These are phyloP conservation scores for Gonatopus flavifemur DNA, from an alignment of 1,140 invertebrate genomes.

Conservation along the genomic window DNA sequence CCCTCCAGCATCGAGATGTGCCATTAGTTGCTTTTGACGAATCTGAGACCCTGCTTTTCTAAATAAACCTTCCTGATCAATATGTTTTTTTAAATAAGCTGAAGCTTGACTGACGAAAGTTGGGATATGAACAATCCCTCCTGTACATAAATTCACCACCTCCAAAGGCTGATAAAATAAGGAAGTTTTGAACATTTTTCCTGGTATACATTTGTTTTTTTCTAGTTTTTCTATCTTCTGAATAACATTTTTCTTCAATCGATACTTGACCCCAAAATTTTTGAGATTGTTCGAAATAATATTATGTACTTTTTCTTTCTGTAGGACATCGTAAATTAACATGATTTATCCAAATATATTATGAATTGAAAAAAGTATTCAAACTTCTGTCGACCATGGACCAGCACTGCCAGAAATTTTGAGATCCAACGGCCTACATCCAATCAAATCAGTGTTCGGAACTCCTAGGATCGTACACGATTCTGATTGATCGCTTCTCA, in stretches of 20 bases:
- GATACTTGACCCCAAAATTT: slow-evolving; percentile 66
- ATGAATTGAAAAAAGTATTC: too few species aligned
- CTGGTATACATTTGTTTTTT: slow-evolving; percentile 31
- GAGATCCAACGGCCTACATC: too few species aligned
- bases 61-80: slow-evolving; percentile 78
- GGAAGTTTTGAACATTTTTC: slow-evolving; percentile 65
- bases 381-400: too few species aligned
- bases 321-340: slow-evolving; percentile 67
- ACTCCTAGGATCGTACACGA: too few species aligned
- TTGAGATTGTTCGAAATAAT: slow-evolving; percentile 64
- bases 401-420: too few species aligned
- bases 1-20: slow-evolving; percentile 67
- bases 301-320: slow-evolving; percentile 66
- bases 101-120: slow-evolving; percentile 74
- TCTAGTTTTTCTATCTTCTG: slow-evolving; percentile 52
- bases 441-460: too few species aligned
- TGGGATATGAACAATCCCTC: slow-evolving; percentile 69
- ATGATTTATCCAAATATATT: too few species aligned
- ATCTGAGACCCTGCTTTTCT: slow-evolving; percentile 80
- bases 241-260: slow-evolving; percentile 63
- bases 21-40: slow-evolving; percentile 78
- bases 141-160: slow-evolving; percentile 63
- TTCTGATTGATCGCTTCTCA: too few species aligned
- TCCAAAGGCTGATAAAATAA: slow-evolving; percentile 63
- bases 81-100: slow-evolving; percentile 66